phyloP scores from a whole-genome alignment of 2,888 invertebrate genomes.

The Barypeithes pellucidus region DNA sequence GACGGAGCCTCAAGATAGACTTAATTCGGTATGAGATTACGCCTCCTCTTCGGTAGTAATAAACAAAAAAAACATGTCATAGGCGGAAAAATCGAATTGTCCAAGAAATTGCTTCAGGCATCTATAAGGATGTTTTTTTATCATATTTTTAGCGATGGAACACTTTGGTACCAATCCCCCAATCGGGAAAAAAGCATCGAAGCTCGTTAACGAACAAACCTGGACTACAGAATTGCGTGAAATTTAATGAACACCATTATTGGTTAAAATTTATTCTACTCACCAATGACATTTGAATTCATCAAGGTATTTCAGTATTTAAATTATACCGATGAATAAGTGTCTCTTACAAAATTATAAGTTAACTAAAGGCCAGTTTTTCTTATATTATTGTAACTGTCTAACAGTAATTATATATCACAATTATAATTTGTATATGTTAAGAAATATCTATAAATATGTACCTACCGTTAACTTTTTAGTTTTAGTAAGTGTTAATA shows the following conservation, averaged over 20 bases:
- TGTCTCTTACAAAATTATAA: slow-evolving; percentile 15
- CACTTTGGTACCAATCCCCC: too few species aligned
- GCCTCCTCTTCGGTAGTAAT: slow-evolving; percentile 7
- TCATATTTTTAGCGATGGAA: too few species aligned
- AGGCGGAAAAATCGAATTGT: too few species aligned
- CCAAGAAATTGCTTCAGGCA: too few species aligned
- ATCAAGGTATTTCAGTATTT: slow-evolving; percentile 4
- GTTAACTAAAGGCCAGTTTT: slow-evolving; percentile 2
- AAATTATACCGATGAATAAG: not conserved
- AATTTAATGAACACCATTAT: not conserved
- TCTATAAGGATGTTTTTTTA: too few species aligned
- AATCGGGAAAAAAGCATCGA: too few species aligned
- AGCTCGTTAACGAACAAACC: too few species aligned
- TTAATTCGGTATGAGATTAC: not conserved
- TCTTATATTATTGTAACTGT: slow-evolving; percentile 1
- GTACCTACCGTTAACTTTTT: not conserved
- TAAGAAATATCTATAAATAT: slow-evolving; percentile 1
- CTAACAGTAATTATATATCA: not conserved
- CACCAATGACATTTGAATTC: slow-evolving; percentile 7
- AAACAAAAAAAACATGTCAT: too few species aligned
- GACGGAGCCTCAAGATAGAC: too few species aligned
- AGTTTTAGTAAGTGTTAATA: not conserved
- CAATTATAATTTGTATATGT: slow-evolving; percentile 11
- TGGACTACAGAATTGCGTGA: not conserved
- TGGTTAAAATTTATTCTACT: too few species aligned